Evolutionary conservation across 1,140 invertebrate species (phyloP).

Genomic region (Phymastichus coffea): DNA sequence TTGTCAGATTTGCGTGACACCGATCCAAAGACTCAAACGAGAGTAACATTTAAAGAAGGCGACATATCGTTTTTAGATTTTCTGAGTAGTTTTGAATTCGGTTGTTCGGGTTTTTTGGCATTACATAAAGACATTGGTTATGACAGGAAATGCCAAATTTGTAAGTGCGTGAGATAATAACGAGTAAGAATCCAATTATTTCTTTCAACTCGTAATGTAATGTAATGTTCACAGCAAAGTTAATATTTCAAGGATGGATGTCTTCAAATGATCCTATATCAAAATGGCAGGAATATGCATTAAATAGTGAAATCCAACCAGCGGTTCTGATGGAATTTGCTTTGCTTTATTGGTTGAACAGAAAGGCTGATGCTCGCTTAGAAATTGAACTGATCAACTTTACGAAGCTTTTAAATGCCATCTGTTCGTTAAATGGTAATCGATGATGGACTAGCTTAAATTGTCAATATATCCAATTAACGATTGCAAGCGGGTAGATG

Average conservation of each 20-base stretch:
- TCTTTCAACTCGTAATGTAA: constrained; percentile 35
- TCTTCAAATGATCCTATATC: constrained; percentile 54
- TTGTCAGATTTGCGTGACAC: constrained; percentile 34
- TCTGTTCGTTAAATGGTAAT: constrained; percentile 52
- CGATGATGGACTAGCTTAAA: not conserved
- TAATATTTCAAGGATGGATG: constrained; percentile 65
- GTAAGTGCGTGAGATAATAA: constrained; percentile 39
- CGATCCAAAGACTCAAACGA: constrained; percentile 29
- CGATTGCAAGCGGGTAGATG: not conserved
- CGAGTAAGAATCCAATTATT: not conserved
- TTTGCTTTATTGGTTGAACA: constrained; percentile 68
- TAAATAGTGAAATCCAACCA: constrained; percentile 59
- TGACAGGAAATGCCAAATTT: constrained; percentile 45
- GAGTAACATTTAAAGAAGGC: constrained; percentile 53
- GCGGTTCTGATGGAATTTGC: constrained; percentile 64
- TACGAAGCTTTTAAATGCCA: constrained; percentile 50
- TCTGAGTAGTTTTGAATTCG: constrained; percentile 62
- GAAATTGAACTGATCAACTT: constrained; percentile 55
- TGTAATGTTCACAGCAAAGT: constrained; percentile 53
- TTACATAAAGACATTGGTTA: constrained; percentile 40
- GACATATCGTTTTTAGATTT: constrained; percentile 51
- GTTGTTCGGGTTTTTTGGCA: constrained; percentile 39
- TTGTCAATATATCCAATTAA: not conserved
- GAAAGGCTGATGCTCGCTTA: constrained; percentile 44
- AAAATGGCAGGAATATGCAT: constrained; percentile 57